A percentile compares a stretch with the other conserved stretches of the same genome.
These are phyloP conservation scores for Sterrhoptilus dennistouni DNA, from an alignment of 2,113 vertebrate genomes.

Conservation along the genomic window DNA sequence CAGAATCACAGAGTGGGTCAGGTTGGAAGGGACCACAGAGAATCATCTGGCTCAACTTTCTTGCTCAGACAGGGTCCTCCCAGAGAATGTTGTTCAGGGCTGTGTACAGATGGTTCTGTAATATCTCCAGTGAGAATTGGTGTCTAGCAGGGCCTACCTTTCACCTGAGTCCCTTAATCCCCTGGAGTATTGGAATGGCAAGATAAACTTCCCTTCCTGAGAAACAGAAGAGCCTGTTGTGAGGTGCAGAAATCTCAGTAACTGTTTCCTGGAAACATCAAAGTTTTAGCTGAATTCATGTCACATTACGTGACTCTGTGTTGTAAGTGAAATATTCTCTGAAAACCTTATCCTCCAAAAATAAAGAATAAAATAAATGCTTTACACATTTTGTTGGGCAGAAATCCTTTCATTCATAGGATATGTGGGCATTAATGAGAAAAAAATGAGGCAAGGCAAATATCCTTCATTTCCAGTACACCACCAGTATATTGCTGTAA, in stretches of 20 bases:
- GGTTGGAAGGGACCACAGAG: too few species aligned
- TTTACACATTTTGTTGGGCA: neutral
- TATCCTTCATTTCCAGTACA: neutral
- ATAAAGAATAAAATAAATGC: neutral
- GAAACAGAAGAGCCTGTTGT: neutral
- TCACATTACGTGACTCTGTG: rapidly evolving
- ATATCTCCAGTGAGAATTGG: neutral
- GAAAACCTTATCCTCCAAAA: neutral
- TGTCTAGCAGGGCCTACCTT: neutral
- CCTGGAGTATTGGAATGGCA: neutral
- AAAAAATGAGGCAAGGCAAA: neutral
- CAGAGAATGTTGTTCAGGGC: neutral
- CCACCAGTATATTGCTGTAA: neutral
- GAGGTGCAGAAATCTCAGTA: neutral
- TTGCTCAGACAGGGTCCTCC: neutral
- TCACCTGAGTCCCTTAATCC: neutral
- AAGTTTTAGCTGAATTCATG: neutral
- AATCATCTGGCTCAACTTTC: neutral
- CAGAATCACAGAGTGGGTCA: too few species aligned
- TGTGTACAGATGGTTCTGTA: neutral
- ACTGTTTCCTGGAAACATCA: neutral
- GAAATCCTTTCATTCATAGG: neutral
- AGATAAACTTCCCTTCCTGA: neutral
- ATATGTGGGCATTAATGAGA: neutral
- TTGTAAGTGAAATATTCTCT: neutral